These are phyloP conservation scores for Trichacis sp. DNA, from an alignment of 2,888 invertebrate genomes.

Conservation along the genomic window DNA sequence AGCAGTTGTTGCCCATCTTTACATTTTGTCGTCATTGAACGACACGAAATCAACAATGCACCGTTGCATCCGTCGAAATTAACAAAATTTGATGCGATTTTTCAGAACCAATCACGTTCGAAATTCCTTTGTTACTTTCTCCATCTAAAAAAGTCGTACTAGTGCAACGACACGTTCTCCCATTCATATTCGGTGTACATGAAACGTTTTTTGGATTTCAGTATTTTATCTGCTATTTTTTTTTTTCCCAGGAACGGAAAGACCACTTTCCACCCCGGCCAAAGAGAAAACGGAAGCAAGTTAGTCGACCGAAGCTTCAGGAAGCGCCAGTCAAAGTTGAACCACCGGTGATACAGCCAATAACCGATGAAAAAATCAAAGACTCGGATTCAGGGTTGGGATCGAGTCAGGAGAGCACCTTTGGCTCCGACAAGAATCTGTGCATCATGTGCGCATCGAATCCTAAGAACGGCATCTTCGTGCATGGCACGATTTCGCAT, in stretches of 20 bases:
- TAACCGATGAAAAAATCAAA: slow-evolving; percentile 26
- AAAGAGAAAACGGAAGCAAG: slow-evolving; percentile 49
- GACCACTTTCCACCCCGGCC: slow-evolving; percentile 78
- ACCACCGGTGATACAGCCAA: slow-evolving; percentile 2
- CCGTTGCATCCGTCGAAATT: too few species aligned
- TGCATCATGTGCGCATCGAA: slow-evolving; percentile 76
- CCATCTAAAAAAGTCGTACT: neutral
- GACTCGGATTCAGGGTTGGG: slow-evolving; percentile 67
- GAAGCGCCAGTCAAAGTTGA: slow-evolving; percentile 12
- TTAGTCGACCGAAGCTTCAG: slow-evolving; percentile 17
- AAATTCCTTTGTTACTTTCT: too few species aligned
- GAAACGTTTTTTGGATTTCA: neutral
- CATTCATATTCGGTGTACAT: neutral
- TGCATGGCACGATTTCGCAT: slow-evolving; percentile 77
- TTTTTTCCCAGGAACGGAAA: slow-evolving; percentile 74
- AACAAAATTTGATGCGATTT: too few species aligned
- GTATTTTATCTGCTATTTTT: slow-evolving; percentile 16
- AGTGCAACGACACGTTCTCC: neutral
- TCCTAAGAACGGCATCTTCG: slow-evolving; percentile 78
- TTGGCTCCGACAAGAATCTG: slow-evolving; percentile 62
- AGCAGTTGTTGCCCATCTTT: too few species aligned
- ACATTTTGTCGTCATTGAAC: too few species aligned
- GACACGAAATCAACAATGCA: too few species aligned
- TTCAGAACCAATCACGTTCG: too few species aligned
- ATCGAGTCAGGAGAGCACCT: slow-evolving; percentile 63